These are phyloP conservation scores for Porites evermanni DNA, from an alignment of 92 coral and sea anemone genomes.

Conservation along the genomic window DNA sequence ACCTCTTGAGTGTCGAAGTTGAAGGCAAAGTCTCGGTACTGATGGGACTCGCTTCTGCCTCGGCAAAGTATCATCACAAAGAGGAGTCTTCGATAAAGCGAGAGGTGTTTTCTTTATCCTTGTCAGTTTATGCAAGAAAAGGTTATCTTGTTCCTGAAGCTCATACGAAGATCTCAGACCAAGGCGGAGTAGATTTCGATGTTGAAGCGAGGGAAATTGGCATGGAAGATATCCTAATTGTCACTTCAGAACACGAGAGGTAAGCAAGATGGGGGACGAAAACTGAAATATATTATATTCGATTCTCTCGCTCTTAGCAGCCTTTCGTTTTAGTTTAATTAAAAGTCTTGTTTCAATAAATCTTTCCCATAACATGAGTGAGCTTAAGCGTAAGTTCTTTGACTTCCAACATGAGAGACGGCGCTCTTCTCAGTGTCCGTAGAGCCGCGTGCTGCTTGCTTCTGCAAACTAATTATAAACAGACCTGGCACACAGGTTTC, in stretches of 20 bases:
- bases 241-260: slow-evolving; percentile 12
- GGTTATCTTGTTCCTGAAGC: neutral
- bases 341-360: too few species aligned
- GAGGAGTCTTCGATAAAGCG: neutral
- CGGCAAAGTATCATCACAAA: slow-evolving; percentile 1
- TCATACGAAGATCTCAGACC: neutral
- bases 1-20: neutral
- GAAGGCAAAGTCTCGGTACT: slow-evolving; percentile 16
- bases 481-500: too few species aligned
- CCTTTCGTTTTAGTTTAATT: too few species aligned
- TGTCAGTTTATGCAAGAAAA: slow-evolving; percentile 15
- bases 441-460: too few species aligned
- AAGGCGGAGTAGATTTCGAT: neutral
- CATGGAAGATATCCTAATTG: slow-evolving; percentile 5
- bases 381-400: too few species aligned
- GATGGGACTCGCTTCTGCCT: slow-evolving; percentile 16
- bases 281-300: neutral
- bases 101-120: slow-evolving; percentile 2
- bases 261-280: neutral
- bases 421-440: too few species aligned
- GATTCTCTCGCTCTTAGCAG: neutral
- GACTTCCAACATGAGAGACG: too few species aligned
- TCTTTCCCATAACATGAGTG: too few species aligned
- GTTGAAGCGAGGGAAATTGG: slow-evolving; percentile 23
- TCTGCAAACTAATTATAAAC: too few species aligned